Base-by-base conservation (phyloP, 2,888 invertebrate genomes). In the Fragum whitleyi region DNA sequence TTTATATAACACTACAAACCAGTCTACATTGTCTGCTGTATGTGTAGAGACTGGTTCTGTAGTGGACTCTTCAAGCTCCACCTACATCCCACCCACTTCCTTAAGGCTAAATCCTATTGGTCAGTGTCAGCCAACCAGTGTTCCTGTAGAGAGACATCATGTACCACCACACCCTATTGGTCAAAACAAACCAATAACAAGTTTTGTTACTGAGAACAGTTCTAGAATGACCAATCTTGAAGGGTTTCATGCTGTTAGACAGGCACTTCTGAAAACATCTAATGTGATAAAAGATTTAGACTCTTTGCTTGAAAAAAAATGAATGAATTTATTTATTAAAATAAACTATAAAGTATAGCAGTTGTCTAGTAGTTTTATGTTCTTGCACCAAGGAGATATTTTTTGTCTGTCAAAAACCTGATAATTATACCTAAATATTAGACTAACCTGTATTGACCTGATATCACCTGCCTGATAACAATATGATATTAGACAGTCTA, bases 231-330 rank as follows among this genome's bases (percentile, higher is more conserved):
- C 79, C 32, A 82, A 82, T 73, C 65, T 88, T 11, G 85, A 89
- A 39, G 90, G 90, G 1, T 91, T 91, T 74, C 85, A 88, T 74
- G 85, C 89, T 1, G 91, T 92, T 11, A 79, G 89, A 47, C 85
- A 88, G 67, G 92, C 90, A 9, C 81, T 92, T 36, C 71, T 91
- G 28, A 86, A 85, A 70, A 92, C 91, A 2, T 90, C 91, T 16
- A 88, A 81, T 81, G 81, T 89, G 23, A 92, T 92, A 23, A 86
- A 89, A 62, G 91, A 91, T 67, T 90, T 92, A 76, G 91, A 92
- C 77, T 67, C 86, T 39, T 83, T 91, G 29, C 74, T 91, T 14
- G 89, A 89, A 87, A 65, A 79, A 67, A 67, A 36, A 36, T 36
- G 9, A 36, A 6, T 36, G 3, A 36, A 36, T 36, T 36, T n/a